Conservation (phyloP, 2,888 invertebrate species). For the Daptonema setosum region DNA sequence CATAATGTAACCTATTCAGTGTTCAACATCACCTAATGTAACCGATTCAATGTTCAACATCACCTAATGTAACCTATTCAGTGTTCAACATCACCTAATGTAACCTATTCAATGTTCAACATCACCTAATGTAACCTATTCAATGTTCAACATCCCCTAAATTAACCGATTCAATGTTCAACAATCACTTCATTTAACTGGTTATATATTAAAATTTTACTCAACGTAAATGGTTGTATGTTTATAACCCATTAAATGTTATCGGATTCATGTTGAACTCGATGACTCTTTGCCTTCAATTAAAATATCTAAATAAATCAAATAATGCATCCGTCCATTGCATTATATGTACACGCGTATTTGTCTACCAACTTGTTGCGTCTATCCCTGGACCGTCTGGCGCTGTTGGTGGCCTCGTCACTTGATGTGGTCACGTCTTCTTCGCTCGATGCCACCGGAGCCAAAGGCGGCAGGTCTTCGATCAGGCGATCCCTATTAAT, state of each 20-base stretch:
- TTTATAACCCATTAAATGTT: too few relatives aligned
- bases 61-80: too few relatives aligned
- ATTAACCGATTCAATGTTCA: not conserved
- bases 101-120: not conserved
- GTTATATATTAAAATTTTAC: too few relatives aligned
- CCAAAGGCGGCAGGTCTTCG: constrained; percentile 25
- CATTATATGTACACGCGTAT: not conserved
- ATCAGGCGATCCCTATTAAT: constrained; percentile 22
- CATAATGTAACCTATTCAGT: too few relatives aligned
- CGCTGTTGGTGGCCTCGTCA: constrained; percentile 10
- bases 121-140: too few relatives aligned
- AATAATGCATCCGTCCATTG: too few relatives aligned
- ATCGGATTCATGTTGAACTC: too few relatives aligned
- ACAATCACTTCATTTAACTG: too few relatives aligned
- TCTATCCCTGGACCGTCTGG: too few relatives aligned
- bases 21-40: not conserved
- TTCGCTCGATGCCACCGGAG: constrained; percentile 24
- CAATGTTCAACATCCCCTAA: not conserved
- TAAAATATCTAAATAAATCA: not conserved
- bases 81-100: not conserved
- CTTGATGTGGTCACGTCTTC: constrained; percentile 17
- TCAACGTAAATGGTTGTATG: too few relatives aligned
- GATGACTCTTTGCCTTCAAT: not conserved
- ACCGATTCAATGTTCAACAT: too few relatives aligned
- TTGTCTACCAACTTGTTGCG: not conserved